Base-by-base conservation (phyloP, 2,888 invertebrate genomes). In the Palloptera scutellata region DNA sequence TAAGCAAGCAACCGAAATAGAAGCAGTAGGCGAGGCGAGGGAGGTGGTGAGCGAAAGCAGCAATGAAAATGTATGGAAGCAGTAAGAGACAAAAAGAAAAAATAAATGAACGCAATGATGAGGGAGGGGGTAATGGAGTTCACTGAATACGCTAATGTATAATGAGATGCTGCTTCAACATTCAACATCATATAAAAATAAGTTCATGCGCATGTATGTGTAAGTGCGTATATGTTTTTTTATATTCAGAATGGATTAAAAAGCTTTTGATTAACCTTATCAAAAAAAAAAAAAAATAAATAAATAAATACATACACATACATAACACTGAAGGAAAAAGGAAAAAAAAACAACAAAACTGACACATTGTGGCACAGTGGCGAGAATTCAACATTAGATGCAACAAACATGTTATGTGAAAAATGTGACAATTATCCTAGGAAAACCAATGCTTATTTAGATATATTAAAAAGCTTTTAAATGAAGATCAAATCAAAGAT, bases 231-330 rank as follows among this genome's bases (percentile, higher is more conserved):
- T 43, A 52, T 70, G 72, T 73, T 72, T 76, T 72, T 45, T 17
- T 52, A 79, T 78, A 78, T 74, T 75, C 73, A 40, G 30, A 57
- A 80, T 80, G 79, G 78, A 79, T 79, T 79, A 80, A 79, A 79
- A 80, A 75, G 77, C 79, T 79, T 79, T 79, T 79, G 80, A 79
- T 80, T 80, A 79, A 79, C 80, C 78, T 79, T 79, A 79, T 79
- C 80, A 78, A 79, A 78, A 78, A 79, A 59, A 59, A 58, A 20
- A 13, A 55, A n/a, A 53, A 54, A 3, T 6, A 54, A 54, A 54
- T 6, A 19, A 54, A 15, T 11, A 4, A 4, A 30, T 30, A 30
- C 30, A 30, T 30, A 30, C 6, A 30, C 6, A 6, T 30, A 30
- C 30, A 30, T 30, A 51, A 6, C 13, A 51, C 8, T 8, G 20